phyloP scores from a whole-genome alignment of 2,888 invertebrate species.

The Nebria brevicollis region DNA sequence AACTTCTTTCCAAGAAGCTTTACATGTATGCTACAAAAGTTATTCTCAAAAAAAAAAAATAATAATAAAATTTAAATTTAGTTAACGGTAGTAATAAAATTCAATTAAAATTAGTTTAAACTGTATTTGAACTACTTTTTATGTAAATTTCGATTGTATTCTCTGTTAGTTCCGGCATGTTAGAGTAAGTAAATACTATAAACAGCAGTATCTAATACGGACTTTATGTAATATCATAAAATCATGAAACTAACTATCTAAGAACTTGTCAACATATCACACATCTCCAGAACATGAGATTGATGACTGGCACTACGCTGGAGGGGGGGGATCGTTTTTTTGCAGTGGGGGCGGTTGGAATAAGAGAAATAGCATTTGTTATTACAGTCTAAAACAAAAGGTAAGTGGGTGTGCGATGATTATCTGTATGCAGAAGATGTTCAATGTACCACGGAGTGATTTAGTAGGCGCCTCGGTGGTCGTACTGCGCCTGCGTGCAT shows the following conservation, averaged over 20 bases:
- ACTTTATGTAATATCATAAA: neutral
- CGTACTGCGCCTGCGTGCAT: conserved; percentile 8
- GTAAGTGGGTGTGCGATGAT: conserved; percentile 15
- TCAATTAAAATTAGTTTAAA: neutral
- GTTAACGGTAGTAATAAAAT: too few relatives aligned
- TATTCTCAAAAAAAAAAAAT: too few relatives aligned
- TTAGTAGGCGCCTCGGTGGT: conserved; percentile 9
- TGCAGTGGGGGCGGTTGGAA: neutral
- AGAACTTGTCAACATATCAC: neutral
- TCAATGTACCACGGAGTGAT: conserved; percentile 11
- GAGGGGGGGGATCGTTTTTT: neutral
- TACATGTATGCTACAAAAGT: too few relatives aligned
- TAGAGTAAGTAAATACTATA: too few relatives aligned
- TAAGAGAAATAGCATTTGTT: conserved; percentile 2
- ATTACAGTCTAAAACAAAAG: conserved; percentile 9
- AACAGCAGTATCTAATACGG: too few relatives aligned
- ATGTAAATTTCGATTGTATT: neutral
- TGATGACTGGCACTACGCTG: neutral
- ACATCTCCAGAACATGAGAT: conserved; percentile 3
- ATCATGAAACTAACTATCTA: neutral
- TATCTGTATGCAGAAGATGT: conserved; percentile 10
- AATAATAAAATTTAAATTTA: too few relatives aligned
- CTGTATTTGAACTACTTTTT: neutral
- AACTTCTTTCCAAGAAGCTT: conserved; percentile 16
- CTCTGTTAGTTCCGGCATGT: neutral